Evolutionary conservation across 2,888 invertebrate genomes (phyloP).

Genomic region (Drosophila mettleri): DNA sequence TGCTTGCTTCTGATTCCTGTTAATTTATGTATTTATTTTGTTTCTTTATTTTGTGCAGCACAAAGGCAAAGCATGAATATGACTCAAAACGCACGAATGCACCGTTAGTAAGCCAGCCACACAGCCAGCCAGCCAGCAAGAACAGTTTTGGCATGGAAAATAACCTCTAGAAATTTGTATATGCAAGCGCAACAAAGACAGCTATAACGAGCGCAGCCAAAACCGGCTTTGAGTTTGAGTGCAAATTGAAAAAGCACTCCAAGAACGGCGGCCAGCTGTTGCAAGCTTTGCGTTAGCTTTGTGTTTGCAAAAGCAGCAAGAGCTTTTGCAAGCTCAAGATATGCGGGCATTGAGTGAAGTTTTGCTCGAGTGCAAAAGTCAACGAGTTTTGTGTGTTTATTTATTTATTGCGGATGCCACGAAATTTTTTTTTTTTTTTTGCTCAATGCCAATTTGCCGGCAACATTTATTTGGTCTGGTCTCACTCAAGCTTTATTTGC

Average conservation of each 20-base stretch:
- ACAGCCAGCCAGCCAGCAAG: slow-evolving; percentile 19
- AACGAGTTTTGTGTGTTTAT: background rate
- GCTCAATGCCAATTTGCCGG: slow-evolving; percentile 67
- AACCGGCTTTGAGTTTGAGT: slow-evolving; percentile 54
- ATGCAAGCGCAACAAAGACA: slow-evolving; percentile 32
- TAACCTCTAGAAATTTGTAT: slow-evolving; percentile 36
- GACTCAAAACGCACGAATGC: slow-evolving; percentile 63
- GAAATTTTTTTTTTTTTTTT: background rate
- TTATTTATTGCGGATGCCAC: slow-evolving; percentile 5
- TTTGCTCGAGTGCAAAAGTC: slow-evolving; percentile 16
- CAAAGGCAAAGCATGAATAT: slow-evolving; percentile 27
- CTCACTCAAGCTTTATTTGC: slow-evolving; percentile 11
- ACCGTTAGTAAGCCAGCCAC: slow-evolving; percentile 59
- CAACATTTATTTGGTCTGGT: slow-evolving; percentile 23
- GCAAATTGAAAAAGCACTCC: slow-evolving; percentile 21
- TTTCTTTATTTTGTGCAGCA: slow-evolving; percentile 7
- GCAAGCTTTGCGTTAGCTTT: slow-evolving; percentile 51
- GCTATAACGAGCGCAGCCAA: slow-evolving; percentile 9
- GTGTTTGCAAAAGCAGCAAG: slow-evolving; percentile 34
- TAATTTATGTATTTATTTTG: background rate
- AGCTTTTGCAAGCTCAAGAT: slow-evolving; percentile 50
- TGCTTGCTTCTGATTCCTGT: slow-evolving; percentile 2
- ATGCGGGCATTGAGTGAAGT: slow-evolving; percentile 32
- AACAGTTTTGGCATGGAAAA: slow-evolving; percentile 39
- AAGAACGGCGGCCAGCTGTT: slow-evolving; percentile 37